Evolutionary conservation across 2,797 vertebrate genomes (phyloP).

Genomic region (Otolemur crassicaudatus): DNA sequence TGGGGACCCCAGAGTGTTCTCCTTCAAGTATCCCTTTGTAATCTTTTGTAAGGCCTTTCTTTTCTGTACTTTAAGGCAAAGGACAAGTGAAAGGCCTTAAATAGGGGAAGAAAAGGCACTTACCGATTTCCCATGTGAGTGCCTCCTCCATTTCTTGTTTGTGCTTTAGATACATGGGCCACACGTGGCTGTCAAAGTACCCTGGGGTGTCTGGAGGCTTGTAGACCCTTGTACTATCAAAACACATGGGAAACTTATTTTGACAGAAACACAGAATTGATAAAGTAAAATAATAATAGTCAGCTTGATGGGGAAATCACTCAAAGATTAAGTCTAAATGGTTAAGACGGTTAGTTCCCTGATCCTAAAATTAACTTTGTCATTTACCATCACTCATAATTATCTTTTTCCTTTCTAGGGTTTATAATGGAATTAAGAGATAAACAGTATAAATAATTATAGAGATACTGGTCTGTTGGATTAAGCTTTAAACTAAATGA

Average conservation of each 20-base stretch:
- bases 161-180: constrained; percentile 97
- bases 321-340: neutral
- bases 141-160: constrained; percentile 90
- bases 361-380: neutral
- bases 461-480: neutral
- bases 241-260: constrained; percentile 27
- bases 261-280: constrained; percentile 6
- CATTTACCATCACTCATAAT: constrained; percentile 31
- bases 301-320: neutral
- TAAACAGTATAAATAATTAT: neutral
- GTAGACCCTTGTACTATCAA: constrained; percentile 92
- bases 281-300: neutral
- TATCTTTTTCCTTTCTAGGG: neutral
- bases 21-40: neutral
- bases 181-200: constrained; percentile 95
- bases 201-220: constrained; percentile 93
- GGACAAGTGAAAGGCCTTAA: neutral
- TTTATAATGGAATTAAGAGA: constrained; percentile 20
- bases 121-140: constrained; percentile 88
- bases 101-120: constrained; percentile 49
- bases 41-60: neutral
- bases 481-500: neutral
- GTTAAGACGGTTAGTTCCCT: neutral
- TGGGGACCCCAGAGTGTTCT: neutral
- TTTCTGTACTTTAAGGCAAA: neutral